phyloP scores from a whole-genome alignment of 2,797 vertebrate genomes.

The Jordanella pulchra region DNA sequence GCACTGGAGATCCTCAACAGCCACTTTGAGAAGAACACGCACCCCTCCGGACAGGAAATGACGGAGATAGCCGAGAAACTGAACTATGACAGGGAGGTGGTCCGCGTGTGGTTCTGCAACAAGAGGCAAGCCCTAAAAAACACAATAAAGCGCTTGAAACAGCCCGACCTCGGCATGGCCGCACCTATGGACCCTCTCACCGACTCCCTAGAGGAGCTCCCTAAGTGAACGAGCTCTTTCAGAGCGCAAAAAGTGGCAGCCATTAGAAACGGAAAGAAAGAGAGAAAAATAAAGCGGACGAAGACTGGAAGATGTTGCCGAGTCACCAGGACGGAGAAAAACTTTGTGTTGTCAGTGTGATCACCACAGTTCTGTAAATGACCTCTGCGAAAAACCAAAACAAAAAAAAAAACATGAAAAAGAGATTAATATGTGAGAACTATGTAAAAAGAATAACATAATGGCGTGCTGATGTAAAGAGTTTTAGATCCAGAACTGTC shows the following conservation, averaged over 20 bases:
- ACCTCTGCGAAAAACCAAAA: constrained; percentile 85
- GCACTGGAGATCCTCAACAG: constrained; percentile 99
- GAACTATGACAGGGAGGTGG: constrained; percentile 99
- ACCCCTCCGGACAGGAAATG: constrained; percentile 99
- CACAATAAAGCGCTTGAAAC: constrained; percentile 99
- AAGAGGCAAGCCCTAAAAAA: constrained; percentile 99
- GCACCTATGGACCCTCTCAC: constrained; percentile 91
- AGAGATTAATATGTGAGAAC: constrained; percentile 74
- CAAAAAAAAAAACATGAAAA: constrained; percentile 86
- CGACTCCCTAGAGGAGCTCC: constrained; percentile 94
- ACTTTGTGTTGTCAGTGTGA: constrained; percentile 83
- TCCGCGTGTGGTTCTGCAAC: constrained; percentile 99
- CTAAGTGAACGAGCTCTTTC: constrained; percentile 74
- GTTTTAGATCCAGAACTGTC: constrained; percentile 74
- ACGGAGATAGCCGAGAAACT: constrained; percentile 99
- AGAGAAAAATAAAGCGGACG: constrained; percentile 60
- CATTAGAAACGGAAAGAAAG: constrained; percentile 54
- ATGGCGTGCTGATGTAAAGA: constrained; percentile 77
- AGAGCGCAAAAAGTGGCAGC: constrained; percentile 52
- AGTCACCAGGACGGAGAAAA: constrained; percentile 70
- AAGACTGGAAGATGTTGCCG: constrained; percentile 78
- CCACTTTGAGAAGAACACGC: constrained; percentile 99
- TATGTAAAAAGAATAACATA: constrained; percentile 59
- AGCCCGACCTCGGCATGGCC: constrained; percentile 86
- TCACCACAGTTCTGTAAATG: constrained; percentile 87